These are phyloP conservation scores for Teleopsis dalmanni DNA, from an alignment of 1,140 invertebrate genomes.

Conservation along the genomic window DNA sequence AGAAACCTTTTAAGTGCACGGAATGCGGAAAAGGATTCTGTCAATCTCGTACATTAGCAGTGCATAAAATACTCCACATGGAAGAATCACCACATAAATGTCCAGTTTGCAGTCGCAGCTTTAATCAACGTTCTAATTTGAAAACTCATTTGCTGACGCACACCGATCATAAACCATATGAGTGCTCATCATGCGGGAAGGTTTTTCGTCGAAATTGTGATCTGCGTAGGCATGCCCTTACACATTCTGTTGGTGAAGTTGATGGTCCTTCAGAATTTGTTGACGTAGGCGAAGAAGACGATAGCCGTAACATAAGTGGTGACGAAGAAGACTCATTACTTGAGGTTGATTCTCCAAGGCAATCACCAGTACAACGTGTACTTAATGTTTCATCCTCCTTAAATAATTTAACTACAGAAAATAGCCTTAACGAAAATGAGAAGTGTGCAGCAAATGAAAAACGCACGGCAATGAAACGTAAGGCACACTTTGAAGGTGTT, in stretches of 20 bases:
- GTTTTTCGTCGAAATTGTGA: slow-evolving; percentile 82
- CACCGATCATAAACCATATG: slow-evolving; percentile 90
- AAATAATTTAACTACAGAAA: neutral
- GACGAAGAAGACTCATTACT: slow-evolving; percentile 53
- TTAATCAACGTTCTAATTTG: slow-evolving; percentile 86
- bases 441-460: neutral
- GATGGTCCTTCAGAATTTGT: slow-evolving; percentile 62
- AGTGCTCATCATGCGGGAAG: slow-evolving; percentile 84
- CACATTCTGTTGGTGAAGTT: slow-evolving; percentile 76
- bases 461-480: slow-evolving; percentile 6
- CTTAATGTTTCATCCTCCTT: slow-evolving; percentile 45
- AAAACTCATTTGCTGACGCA: slow-evolving; percentile 92
- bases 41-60: slow-evolving; percentile 85
- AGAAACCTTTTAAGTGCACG: slow-evolving; percentile 93
- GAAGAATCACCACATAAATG: slow-evolving; percentile 89
- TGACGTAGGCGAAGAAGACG: slow-evolving; percentile 57
- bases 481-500: neutral
- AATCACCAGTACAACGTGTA: slow-evolving; percentile 49
- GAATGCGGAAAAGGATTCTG: slow-evolving; percentile 96
- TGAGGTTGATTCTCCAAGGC: slow-evolving; percentile 52
- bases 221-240: slow-evolving; percentile 71
- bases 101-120: slow-evolving; percentile 78
- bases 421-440: neutral
- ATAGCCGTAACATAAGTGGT: slow-evolving; percentile 49
- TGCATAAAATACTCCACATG: slow-evolving; percentile 88